A percentile compares a stretch with the other conserved stretches of the same genome.
phyloP scores from a whole-genome alignment of 2,888 invertebrate genomes.

The Spicauda simplicius region DNA sequence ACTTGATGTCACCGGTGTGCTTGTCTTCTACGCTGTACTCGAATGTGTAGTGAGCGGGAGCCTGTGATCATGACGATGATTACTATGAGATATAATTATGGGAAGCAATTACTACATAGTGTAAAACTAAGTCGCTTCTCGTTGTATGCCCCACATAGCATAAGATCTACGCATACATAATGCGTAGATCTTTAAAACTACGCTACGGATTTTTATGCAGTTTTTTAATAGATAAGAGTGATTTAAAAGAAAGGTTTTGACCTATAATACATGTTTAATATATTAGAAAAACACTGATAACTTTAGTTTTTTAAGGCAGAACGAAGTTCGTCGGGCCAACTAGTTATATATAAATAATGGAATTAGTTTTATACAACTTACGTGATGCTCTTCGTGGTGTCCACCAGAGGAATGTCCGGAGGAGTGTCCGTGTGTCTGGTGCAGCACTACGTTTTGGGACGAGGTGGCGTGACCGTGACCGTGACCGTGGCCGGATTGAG shows the following conservation, averaged over 20 bases:
- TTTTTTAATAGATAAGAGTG: no score
- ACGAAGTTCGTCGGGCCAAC: no score
- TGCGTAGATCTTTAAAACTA: no score
- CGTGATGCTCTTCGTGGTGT: background rate
- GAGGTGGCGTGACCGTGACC: conserved; percentile 51
- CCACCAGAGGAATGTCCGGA: background rate
- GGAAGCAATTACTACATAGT: background rate
- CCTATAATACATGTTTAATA: no score
- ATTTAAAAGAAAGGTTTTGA: no score
- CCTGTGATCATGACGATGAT: background rate
- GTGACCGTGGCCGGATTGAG: conserved; percentile 17
- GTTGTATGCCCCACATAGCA: no score
- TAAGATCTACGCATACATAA: no score
- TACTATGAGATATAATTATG: background rate
- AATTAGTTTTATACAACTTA: background rate
- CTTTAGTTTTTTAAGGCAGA: no score
- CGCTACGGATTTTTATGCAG: no score
- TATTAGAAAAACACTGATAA: no score
- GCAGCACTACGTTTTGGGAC: conserved; percentile 41
- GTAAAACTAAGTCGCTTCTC: no score
- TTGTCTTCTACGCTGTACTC: conserved; percentile 61
- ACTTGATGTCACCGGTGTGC: conserved; percentile 80
- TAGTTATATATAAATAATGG: no score
- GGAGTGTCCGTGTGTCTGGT: conserved; percentile 51
- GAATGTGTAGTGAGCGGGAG: conserved; percentile 50